Evolutionary conservation across 2,888 invertebrate genomes (phyloP).

Genomic region (Acanthosepion esculentum): DNA sequence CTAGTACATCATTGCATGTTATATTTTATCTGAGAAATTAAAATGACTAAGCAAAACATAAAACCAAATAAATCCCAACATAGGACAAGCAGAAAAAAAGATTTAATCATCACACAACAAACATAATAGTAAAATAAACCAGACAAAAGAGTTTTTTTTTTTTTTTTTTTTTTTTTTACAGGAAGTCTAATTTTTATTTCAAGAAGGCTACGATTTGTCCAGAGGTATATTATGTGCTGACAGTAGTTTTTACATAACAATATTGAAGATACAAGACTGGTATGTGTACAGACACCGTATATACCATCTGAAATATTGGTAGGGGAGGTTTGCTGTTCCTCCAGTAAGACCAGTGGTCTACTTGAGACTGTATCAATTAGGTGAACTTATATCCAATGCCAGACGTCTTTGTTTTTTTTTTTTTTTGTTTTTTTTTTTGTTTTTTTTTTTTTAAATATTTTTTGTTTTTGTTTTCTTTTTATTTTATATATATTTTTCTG

Average conservation of each 20-base stretch:
- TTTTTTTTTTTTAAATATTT: neutral
- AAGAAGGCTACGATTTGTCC: constrained; percentile 12
- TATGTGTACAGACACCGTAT: constrained; percentile 13
- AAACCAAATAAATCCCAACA: neutral
- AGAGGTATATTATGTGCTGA: neutral
- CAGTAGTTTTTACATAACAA: constrained; percentile 8
- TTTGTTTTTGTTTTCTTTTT: neutral
- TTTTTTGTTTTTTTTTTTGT: neutral
- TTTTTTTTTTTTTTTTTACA: neutral
- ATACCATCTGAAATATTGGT: constrained; percentile 15
- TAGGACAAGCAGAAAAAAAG: neutral
- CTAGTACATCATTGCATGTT: no score
- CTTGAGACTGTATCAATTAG: neutral
- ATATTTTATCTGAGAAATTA: no score
- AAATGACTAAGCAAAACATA: no score
- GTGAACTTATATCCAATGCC: constrained; percentile 25
- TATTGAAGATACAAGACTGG: constrained; percentile 33
- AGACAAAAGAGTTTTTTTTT: neutral
- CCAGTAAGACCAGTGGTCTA: constrained; percentile 24
- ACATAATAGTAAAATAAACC: constrained; percentile 33
- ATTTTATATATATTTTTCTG: neutral
- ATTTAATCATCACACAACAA: neutral
- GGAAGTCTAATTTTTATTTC: constrained; percentile 33
- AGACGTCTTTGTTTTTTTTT: neutral
- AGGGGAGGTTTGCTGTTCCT: constrained; percentile 33